These are phyloP conservation scores for Bufo bufo DNA, from an alignment of 2,113 vertebrate species.

Conservation along the genomic window DNA sequence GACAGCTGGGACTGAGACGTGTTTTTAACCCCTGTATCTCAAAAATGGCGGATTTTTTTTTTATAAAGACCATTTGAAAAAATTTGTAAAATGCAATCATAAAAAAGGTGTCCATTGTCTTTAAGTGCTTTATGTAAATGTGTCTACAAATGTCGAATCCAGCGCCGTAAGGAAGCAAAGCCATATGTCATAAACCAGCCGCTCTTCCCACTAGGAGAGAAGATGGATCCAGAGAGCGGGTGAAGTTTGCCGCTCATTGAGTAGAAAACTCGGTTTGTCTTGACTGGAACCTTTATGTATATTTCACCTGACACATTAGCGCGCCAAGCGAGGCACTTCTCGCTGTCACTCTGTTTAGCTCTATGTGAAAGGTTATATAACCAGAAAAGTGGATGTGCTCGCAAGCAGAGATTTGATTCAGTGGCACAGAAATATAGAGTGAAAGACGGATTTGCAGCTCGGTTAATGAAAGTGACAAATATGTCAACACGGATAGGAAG, in stretches of 20 bases:
- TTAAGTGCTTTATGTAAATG: not conserved
- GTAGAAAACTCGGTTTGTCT: not conserved
- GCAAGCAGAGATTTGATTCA: slow-evolving; percentile 11
- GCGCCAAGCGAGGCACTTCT: not conserved
- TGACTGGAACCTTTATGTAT: slow-evolving; percentile 40
- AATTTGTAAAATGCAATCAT: too few relatives aligned
- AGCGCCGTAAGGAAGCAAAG: not conserved
- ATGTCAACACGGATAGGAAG: slow-evolving; percentile 35
- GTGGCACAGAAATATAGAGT: slow-evolving; percentile 16
- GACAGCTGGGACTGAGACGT: too few relatives aligned
- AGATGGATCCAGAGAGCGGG: not conserved
- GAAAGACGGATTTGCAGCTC: slow-evolving; percentile 7
- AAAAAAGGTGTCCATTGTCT: not conserved
- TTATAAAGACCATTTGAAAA: too few relatives aligned
- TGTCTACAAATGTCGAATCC: not conserved
- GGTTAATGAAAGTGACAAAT: slow-evolving; percentile 40
- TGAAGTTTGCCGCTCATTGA: not conserved
- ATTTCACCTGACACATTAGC: slow-evolving; percentile 42
- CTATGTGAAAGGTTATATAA: slow-evolving; percentile 44
- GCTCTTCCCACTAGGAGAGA: not conserved
- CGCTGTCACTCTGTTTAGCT: slow-evolving; percentile 33
- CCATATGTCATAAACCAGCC: not conserved
- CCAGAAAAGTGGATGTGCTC: slow-evolving; percentile 30
- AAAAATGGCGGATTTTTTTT: too few relatives aligned
- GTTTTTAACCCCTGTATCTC: too few relatives aligned